Evolutionary conservation across 2,113 vertebrate species (phyloP).

Genomic region (Riparia riparia): DNA sequence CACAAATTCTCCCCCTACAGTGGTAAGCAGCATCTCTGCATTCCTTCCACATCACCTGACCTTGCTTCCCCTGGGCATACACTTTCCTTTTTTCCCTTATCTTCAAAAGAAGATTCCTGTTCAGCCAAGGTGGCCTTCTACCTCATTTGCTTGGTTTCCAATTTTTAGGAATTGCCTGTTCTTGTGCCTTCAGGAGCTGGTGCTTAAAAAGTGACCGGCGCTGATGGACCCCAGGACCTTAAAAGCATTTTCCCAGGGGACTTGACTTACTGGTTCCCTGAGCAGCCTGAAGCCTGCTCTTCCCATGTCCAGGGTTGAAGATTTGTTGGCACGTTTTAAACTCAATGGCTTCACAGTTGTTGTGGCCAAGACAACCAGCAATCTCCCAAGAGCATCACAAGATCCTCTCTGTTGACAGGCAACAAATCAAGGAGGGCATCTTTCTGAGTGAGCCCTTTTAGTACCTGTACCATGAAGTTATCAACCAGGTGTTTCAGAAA

Average conservation of each 20-base stretch:
- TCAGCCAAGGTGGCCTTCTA: not conserved
- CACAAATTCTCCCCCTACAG: not conserved
- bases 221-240: not conserved
- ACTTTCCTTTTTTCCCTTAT: not conserved
- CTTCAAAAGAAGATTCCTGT: not conserved
- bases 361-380: not conserved
- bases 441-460: not conserved
- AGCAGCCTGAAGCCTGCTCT: not conserved
- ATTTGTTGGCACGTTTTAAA: not conserved
- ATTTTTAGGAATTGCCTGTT: not conserved
- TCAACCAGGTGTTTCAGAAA: not conserved
- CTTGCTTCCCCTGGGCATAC: not conserved
- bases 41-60: not conserved
- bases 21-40: not conserved
- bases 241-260: not conserved
- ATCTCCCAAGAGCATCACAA: not conserved
- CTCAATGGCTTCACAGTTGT: accelerated
- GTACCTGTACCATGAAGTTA: not conserved
- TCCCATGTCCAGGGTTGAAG: not conserved
- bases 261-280: not conserved
- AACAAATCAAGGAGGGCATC: not conserved
- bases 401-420: not conserved
- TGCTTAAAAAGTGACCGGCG: not conserved
- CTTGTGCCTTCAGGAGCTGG: not conserved
- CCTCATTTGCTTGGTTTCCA: not conserved